Conservation (phyloP, 2,113 vertebrate genomes). For the Herpailurus yagouaroundi region DNA sequence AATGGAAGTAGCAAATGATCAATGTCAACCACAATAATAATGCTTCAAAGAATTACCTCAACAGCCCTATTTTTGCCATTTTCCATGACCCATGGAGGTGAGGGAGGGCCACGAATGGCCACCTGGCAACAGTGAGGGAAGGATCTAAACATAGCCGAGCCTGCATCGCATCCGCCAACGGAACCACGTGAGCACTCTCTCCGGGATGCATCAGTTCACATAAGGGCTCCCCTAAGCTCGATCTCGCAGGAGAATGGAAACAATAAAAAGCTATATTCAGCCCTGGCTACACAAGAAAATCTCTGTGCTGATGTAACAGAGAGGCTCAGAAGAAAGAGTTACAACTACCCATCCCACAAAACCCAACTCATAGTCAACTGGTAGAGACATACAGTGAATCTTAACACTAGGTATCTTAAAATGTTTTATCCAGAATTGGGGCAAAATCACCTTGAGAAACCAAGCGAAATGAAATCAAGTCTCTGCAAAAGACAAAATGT, state of each 20-base stretch:
- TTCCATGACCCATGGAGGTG: neutral
- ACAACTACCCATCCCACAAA: neutral
- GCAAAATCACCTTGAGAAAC: neutral
- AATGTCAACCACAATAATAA: neutral
- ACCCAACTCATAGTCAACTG: neutral
- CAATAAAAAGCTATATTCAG: conserved; percentile 28
- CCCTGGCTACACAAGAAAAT: neutral
- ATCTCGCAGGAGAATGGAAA: conserved; percentile 45
- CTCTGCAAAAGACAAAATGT: neutral
- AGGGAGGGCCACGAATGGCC: fast-evolving
- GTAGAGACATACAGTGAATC: neutral
- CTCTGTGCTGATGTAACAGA: neutral
- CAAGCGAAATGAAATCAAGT: neutral
- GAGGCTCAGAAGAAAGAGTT: neutral
- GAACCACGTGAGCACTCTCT: fast-evolving
- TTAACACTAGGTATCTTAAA: neutral
- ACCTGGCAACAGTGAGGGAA: neutral
- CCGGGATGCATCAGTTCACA: neutral
- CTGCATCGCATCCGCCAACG: fast-evolving
- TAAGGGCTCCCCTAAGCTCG: neutral
- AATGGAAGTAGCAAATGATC: conserved; percentile 3
- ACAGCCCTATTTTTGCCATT: neutral
- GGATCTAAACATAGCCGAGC: neutral
- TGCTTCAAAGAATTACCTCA: neutral
- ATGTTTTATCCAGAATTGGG: neutral